Base-by-base conservation (phyloP, 2,888 invertebrate genomes). In the Nineta flava region DNA sequence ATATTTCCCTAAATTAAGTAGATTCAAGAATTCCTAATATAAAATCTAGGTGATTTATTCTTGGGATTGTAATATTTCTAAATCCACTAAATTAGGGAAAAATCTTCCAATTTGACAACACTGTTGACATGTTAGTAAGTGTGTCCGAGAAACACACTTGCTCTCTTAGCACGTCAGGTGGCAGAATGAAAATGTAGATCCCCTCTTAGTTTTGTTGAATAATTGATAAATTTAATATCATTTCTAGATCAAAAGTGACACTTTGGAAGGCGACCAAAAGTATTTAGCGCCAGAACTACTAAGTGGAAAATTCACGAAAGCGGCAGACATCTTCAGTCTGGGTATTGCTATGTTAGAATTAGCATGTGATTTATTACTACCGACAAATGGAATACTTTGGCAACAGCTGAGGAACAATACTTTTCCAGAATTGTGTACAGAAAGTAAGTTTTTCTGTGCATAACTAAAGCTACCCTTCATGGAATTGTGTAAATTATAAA, bases 241-340 rank as follows among this genome's bases (percentile, higher is more conserved):
- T 48, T 60, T 65, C 7, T 52, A 74, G 69, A 67, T 69, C 31
- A 72, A 74, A 56, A 65, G 71, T 51, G 72, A 76, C 53, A 73
- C 74, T 10, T 74, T 75, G 7, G 84, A 86, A 65, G 86, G 86
- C 1, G 87, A 87, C 65, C 76, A 81, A 1, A 79, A 81, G 55
- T 87, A 87, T 62, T 67, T 87, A 57, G 83, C 86, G 0, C 75
- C 78, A 21, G 86, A 87, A 67, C 69, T 84, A 16, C 67, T 86
- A 61, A 70, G 76, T 53, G 76, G 75, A 15, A 65, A 69, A 38
- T 81, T 81, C 60, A 75, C 79, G 2, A 76, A 79, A 56, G 75
- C 81, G 16, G 83, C 82, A 17, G 86, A 87, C 64, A 76, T 86
- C 43, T 84, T 83, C 61, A 79, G 83, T 58, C 65, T 87, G 45